Evolutionary conservation across 64 coral and sea anemone species (phyloP), one percentile per base, ranked within the genome.

Genomic region (Montipora foliosa): DNA sequence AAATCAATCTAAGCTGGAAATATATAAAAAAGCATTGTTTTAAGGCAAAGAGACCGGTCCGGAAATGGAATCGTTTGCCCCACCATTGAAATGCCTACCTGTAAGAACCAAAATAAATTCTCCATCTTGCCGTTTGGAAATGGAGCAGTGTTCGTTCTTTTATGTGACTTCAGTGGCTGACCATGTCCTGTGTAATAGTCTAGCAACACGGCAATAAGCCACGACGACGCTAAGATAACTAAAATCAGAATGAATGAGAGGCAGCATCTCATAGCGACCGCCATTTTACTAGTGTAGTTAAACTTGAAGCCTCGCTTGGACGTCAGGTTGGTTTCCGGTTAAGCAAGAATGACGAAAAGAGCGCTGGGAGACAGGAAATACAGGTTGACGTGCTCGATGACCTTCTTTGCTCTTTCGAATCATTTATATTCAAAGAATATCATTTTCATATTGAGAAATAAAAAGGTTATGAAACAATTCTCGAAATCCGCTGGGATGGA

Each of bases 91-190:
- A 57, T 66, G 84, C 70, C 69, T 74, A 98, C 97, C 94, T 98
- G 97, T 17, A 98, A 72, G 77, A 99, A 96, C 98, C 98, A 99
- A 79, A 99, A 96, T 17, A 99, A 77, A 16, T 99, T 99, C 19
- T 99, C 95, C 95, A 99, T 92, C 74, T 90, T 92, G 16, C 86
- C 94, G 68, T 81, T 90, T 44, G 98, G 98, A 90, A 94, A 99
- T 61, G 98, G 98, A 60, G 83, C 89, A 48, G 78, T 66, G 74
- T 99, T 83, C 70, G 89, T 81, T 8, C 60, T 94, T 55, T 50
- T 90, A 69, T 96, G 98, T 2, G 72, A 74, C 22, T 81, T 94
- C 11, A 94, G 72, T 50, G 61, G 70, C 75, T 80, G 82, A 7
- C 98, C 98, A 58, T 96, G 74, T 10, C 95, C 98, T 21, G 75